These are phyloP conservation scores for Tympanoctomys barrerae DNA, from an alignment of 2,797 vertebrate genomes.

Conservation along the genomic window DNA sequence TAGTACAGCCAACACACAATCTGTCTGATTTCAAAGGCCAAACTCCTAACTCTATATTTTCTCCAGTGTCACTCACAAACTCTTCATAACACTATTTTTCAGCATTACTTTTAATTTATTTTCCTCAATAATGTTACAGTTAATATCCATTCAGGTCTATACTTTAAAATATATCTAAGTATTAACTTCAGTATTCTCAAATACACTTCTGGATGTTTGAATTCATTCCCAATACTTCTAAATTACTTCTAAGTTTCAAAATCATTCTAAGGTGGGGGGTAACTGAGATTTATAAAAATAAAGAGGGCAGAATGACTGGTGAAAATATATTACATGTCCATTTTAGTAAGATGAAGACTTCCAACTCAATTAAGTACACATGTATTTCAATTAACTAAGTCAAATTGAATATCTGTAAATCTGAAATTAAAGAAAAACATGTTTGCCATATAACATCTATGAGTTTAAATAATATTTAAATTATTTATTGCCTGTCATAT, in stretches of 20 bases:
- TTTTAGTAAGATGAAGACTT: conserved; percentile 58
- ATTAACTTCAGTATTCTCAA: conserved; percentile 33
- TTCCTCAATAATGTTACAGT: background rate
- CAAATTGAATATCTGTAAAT: conserved; percentile 45
- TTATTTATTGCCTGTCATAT: conserved; percentile 15
- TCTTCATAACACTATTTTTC: conserved; percentile 9
- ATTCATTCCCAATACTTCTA: conserved; percentile 40
- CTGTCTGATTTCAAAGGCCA: background rate
- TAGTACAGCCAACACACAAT: background rate
- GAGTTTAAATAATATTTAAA: conserved; percentile 39
- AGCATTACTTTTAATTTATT: background rate
- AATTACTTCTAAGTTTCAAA: conserved; percentile 67
- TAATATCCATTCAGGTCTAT: background rate
- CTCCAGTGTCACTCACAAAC: background rate
- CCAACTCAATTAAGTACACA: background rate
- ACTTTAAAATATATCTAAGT: background rate
- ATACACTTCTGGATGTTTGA: background rate
- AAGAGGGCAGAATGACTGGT: conserved; percentile 69
- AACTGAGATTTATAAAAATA: conserved; percentile 81
- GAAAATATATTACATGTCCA: conserved; percentile 56
- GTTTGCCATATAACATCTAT: background rate
- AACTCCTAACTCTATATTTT: background rate
- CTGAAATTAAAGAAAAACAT: conserved; percentile 66
- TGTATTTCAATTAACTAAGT: background rate
- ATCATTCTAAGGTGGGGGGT: conserved; percentile 59